Percentiles rank a stretch among this genome's conserved stretches.
Conservation (phyloP, 2,888 invertebrate species). For the Vannuccia rotundouncinata region DNA sequence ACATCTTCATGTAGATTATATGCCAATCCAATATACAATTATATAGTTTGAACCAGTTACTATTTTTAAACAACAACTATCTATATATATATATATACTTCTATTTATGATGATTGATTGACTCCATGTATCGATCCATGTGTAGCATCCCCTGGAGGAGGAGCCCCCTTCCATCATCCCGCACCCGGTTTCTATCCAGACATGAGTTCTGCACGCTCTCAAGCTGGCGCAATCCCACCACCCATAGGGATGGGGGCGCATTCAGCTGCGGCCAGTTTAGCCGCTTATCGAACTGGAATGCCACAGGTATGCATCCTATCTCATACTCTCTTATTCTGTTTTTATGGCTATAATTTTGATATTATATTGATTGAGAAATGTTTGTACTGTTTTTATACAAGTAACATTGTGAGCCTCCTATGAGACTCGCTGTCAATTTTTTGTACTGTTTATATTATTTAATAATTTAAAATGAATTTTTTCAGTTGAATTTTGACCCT, state of each 20-base stretch:
- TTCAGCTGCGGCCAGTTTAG: background rate
- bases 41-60: no score
- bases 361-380: no score
- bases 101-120: no score
- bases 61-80: no score
- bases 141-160: background rate
- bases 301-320: no score
- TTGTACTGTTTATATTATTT: background rate
- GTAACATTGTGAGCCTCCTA: background rate
- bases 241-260: background rate
- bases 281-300: conserved; percentile 2
- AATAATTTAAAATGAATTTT: background rate
- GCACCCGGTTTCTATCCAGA: background rate
- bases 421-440: no score
- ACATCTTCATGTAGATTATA: background rate
- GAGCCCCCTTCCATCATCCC: background rate
- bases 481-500: conserved; percentile 15
- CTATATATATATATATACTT: no score
- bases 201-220: background rate
- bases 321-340: no score
- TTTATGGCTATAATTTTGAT: no score
- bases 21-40: no score
- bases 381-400: background rate
- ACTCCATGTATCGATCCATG: background rate
- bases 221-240: background rate